Evolutionary conservation across 2,113 vertebrate species (phyloP).

Genomic region (Nothocercus nigrocapillus): DNA sequence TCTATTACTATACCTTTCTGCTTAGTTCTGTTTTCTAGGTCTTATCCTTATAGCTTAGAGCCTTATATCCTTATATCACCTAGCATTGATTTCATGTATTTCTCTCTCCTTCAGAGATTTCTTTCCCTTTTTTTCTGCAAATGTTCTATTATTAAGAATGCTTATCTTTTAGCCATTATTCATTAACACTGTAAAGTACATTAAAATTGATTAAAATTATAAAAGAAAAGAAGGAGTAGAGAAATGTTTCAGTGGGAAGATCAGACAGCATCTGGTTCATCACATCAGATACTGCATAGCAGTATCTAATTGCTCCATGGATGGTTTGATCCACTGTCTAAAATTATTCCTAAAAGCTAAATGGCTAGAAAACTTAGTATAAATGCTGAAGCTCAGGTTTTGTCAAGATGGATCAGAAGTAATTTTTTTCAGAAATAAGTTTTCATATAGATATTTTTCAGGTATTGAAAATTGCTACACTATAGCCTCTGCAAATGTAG

Average conservation of each 20-base stretch:
- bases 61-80: neutral
- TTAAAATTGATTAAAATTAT: neutral
- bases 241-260: neutral
- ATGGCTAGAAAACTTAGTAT: neutral
- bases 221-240: neutral
- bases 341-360: neutral
- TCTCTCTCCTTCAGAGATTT: neutral
- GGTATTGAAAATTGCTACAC: neutral
- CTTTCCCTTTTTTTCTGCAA: neutral
- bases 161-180: neutral
- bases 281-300: neutral
- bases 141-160: rapidly evolving
- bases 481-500: neutral
- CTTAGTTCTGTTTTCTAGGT: neutral
- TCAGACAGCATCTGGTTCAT: neutral
- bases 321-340: neutral
- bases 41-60: neutral
- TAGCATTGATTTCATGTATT: neutral
- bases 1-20: neutral
- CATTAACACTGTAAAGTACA: neutral
- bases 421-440: no score
- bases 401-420: neutral
- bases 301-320: neutral
- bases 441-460: neutral
- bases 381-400: neutral